Percentiles rank a stretch among this genome's conserved stretches.
phyloP scores from a whole-genome alignment of 2,888 invertebrate species.

The Eupithecia pulchellata region DNA sequence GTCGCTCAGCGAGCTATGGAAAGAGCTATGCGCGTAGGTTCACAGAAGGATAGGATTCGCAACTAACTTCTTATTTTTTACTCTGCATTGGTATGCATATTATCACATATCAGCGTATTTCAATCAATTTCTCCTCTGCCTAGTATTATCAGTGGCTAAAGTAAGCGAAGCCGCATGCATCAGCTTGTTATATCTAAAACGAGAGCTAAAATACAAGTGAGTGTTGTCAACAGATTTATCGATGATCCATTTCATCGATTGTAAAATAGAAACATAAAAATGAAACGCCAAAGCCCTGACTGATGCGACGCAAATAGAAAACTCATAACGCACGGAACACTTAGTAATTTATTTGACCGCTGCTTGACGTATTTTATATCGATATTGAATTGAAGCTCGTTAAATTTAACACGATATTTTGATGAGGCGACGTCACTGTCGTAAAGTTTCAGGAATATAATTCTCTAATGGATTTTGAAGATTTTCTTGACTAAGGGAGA shows the following conservation, averaged over 20 bases:
- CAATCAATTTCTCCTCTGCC: background rate
- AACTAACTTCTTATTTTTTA: background rate
- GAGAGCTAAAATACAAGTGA: conserved; percentile 34
- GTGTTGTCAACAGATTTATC: conserved; percentile 48
- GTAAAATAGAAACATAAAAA: conserved; percentile 40
- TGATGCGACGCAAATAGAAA: conserved; percentile 43
- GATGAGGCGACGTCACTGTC: conserved; percentile 46
- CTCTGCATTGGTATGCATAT: too few species aligned
- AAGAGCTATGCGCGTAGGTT: too few species aligned
- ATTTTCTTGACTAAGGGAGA: conserved; percentile 15
- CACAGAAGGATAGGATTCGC: too few species aligned
- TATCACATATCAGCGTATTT: too few species aligned
- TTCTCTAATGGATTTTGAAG: conserved; percentile 29
- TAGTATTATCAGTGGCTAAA: background rate
- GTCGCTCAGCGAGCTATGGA: too few species aligned
- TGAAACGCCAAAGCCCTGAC: conserved; percentile 31
- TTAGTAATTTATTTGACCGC: conserved; percentile 53
- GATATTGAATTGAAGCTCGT: conserved; percentile 47
- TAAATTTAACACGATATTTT: conserved; percentile 49
- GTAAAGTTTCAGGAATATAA: conserved; percentile 39
- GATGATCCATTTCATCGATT: conserved; percentile 42
- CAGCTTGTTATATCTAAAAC: background rate
- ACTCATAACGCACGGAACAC: conserved; percentile 46
- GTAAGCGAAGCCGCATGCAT: background rate
- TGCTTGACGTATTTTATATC: conserved; percentile 50